phyloP scores from a whole-genome alignment of 2,888 invertebrate species.

The Coleophora flavipennella region DNA sequence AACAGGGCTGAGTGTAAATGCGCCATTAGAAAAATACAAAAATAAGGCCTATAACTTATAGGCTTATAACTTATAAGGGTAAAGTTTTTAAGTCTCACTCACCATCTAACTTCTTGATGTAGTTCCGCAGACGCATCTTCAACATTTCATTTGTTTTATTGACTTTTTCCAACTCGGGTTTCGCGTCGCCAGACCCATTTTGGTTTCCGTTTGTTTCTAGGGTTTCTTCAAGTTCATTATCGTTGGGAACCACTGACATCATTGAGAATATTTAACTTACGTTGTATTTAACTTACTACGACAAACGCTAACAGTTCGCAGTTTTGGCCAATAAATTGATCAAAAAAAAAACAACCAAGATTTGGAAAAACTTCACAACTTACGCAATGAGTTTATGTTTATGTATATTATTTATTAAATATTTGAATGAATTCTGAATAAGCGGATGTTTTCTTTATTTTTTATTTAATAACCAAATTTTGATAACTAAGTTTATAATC shows the following conservation, averaged over 20 bases:
- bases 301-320: too few relatives aligned
- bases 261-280: too few relatives aligned
- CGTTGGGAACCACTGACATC: constrained; percentile 22
- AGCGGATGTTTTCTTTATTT: too few relatives aligned
- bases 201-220: constrained; percentile 19
- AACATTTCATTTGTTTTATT: constrained; percentile 48
- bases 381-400: constrained; percentile 1
- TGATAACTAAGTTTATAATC: too few relatives aligned
- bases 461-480: too few relatives aligned
- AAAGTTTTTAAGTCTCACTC: constrained; percentile 9
- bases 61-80: too few relatives aligned
- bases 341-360: not conserved
- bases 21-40: too few relatives aligned
- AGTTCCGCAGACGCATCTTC: constrained; percentile 61
- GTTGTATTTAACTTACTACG: too few relatives aligned
- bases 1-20: too few relatives aligned
- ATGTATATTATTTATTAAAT: constrained; percentile 3
- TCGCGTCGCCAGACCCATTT: constrained; percentile 24
- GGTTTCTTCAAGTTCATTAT: constrained; percentile 26
- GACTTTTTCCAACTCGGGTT: constrained; percentile 14
- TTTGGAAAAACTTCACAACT: constrained; percentile 6
- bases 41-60: too few relatives aligned
- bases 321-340: too few relatives aligned
- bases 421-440: not conserved
- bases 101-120: constrained; percentile 67